Evolutionary conservation across 2,113 vertebrate species (phyloP), one percentile per base, ranked within the genome.

Genomic region (Sinosuthora webbiana): DNA sequence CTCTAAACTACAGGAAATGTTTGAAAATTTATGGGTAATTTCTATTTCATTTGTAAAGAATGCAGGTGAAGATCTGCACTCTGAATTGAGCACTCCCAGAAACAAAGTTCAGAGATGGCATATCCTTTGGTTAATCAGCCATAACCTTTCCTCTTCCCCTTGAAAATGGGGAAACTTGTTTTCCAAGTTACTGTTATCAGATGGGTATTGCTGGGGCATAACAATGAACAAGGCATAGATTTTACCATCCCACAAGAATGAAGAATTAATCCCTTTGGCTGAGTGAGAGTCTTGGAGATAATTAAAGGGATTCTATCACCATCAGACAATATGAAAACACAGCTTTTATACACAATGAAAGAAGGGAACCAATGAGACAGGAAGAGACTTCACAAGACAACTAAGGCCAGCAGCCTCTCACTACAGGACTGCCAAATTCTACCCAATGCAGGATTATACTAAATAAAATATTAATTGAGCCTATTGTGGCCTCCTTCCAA

Each of bases 401-500:
- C 25, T 35, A n/a, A 91, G 55, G n/a, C 45, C 81, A 93, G 57
- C 19, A 89, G 59, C 41, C 56, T 78, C 56, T 84, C 76, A 37
- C 60, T 52, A 77, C 35, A n/a, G 78, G 37, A 70, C 63, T 59
- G 62, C 59, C 87, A 88, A 78, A 62, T 80, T 81, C 63, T 75
- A 45, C 56, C 67, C 64, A 74, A 13, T 47, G 25, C 31, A 91
- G 64, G 28, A 83, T 74, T 90, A 83, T 9, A 69, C 37, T 30
- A 27, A 88, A 93, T 94, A 77, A 94, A 87, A 89, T 74, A 95
- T 70, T 86, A 15, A 90, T n/a, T 73, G 74, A 35, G 41, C 23
- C 41, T 82, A 62, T 2, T 49, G 39, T 69, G 92, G 71, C 67
- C n/a, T 86, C 30, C 42, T 91, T 87, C 91, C 91, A 95, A 80